Base-by-base conservation (phyloP, 2,888 invertebrate species). In the Tanypteryx hageni region DNA sequence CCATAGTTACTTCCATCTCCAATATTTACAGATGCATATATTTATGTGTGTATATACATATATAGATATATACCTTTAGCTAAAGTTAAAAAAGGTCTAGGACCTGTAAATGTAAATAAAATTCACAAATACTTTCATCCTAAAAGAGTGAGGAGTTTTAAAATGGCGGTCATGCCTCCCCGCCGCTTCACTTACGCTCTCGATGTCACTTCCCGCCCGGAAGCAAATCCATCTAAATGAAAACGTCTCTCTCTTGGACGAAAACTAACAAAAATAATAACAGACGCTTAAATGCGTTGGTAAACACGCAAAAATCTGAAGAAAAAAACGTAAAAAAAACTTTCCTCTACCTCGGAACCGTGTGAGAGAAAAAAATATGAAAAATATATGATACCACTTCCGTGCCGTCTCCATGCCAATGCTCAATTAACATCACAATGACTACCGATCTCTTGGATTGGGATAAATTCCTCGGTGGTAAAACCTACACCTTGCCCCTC, bases 371-470 rank as follows among this genome's bases (percentile, higher is more conserved):
- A 22, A 22, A 13, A 18, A 22, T 27, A 16, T 18, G 18, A 22
- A 68, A 10, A 27, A 27, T 76, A 44, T 3, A 27, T 13, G 22
- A 13, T 76, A 76, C 8, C 76, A 76, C 22, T 27, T 76, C 27
- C 76, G 68, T 61, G 64, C 89, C 89, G 31, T 27, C 10, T 56
- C 61, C 89, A 89, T 89, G 89, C 89, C 89, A 13, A 89, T 89
- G 89, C 89, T 89, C 89, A 89, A 89, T 89, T 89, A 89, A 89
- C 64, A 89, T 89, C 89, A 44, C 31, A 18, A n/a, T 89, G 44
- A 68, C 89, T 89, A 89, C 89, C 89, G 89, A 68, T 64, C 31
- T 89, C 89, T 89, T 89, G 89, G 89, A 89, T 89, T 89, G 89
- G 68, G 64, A 89, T 61, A 44, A 64, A 31, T 61, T 89, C 89